Base-by-base conservation (phyloP, 2,113 vertebrate genomes). In the Marcusenius ussheri region DNA sequence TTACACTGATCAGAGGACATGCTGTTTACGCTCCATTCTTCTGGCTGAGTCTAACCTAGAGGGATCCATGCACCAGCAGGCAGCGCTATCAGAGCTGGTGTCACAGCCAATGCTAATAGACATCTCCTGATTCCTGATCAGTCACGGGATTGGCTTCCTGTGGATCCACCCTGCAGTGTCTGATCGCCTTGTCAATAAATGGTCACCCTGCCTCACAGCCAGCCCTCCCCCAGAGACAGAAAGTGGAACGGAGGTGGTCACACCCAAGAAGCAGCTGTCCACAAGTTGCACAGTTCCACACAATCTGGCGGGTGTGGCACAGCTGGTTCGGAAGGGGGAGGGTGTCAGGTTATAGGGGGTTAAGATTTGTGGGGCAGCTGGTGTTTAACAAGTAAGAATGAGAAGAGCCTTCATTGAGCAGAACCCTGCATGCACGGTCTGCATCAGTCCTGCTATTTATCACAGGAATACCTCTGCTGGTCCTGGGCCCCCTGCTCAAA, bases 1-100 rank as follows among this genome's bases (percentile, higher is more conserved):
- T 80, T 80, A 80, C 74, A 80, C 74, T 42, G 74, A 80, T 80
- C 74, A 80, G 74, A 80, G 74, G 74, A 80, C 74, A 42, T 80
- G 74, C 74, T 80, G 35, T 80, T 77, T 80, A 7, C 5, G 17
- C 74, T 80, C 74, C 35, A 7, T 42, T 42, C 74, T 80, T 80
- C 35, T 42, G 74, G 74, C 74, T 42, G 74, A 80, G 13, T 80
- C 35, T 42, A 42, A 80, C 74, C 74, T 7, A 80, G 35, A 39
- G 74, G 74, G 74, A 80, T 39, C 35, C 35, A 8, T 39, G 5
- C 7, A 19, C 15, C 74, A 80, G 74, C 11, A 80, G 74, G 74
- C 35, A 80, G 31, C 2, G 62, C n/a, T 13, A 19, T 35, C 70
- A 39, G 74, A 35, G 35, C 62, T 6, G 13, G 5, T 42, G 35